A percentile compares a stretch with the other conserved stretches of the same genome.
Conservation (phyloP, 2,797 vertebrate species). For the Schizopygopsis malacanthus region DNA sequence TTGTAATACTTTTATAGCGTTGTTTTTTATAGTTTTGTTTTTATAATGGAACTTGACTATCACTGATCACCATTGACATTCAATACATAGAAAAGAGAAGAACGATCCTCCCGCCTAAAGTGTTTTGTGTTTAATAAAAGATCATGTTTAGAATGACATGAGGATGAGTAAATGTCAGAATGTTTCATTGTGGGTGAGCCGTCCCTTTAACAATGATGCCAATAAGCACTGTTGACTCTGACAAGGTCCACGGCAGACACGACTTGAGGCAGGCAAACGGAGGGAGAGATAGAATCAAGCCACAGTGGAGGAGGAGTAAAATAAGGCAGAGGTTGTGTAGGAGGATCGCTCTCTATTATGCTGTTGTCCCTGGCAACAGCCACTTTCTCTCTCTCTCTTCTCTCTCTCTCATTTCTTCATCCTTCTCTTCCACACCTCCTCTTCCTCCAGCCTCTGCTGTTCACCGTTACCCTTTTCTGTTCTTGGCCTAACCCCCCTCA, state of each 20-base stretch:
- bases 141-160: background rate
- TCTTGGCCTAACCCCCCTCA: constrained; percentile 37
- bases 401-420: constrained; percentile 44
- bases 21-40: background rate
- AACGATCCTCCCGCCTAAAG: too few species aligned
- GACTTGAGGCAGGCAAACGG: constrained; percentile 47
- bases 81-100: background rate
- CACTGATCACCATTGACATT: background rate
- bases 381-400: constrained; percentile 44
- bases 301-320: constrained; percentile 54
- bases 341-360: constrained; percentile 59
- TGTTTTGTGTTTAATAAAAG: background rate
- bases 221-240: constrained; percentile 16
- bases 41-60: background rate
- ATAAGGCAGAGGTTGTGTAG: constrained; percentile 61
- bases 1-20: background rate
- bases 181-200: background rate
- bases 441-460: constrained; percentile 32
- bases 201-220: background rate
- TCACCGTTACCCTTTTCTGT: constrained; percentile 23
- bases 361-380: constrained; percentile 65
- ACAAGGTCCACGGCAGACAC: background rate
- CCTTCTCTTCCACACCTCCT: constrained; percentile 35
- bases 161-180: background rate
- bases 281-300: constrained; percentile 50